Evolutionary conservation across 2,888 invertebrate species (phyloP), one percentile per base, ranked within the genome.

Genomic region (Drosophila fulvimacula): DNA sequence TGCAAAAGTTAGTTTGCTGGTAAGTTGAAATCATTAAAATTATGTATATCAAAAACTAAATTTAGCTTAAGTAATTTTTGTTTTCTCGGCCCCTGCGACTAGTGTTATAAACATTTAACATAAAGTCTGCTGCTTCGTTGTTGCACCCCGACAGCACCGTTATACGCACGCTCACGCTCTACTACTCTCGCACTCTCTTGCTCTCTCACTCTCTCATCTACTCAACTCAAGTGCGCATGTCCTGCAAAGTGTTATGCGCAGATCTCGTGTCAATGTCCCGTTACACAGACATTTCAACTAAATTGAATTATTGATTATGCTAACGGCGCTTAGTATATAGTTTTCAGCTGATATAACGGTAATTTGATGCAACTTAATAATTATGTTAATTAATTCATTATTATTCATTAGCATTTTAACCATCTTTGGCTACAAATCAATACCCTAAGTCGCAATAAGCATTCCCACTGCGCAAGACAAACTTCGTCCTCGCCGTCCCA

Each of bases 241-340:
- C 82, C 82, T 75, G 69, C 76, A 88, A 86, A 86, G 86, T 63
- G 81, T 86, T 58, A 84, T 88, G 86, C 88, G 86, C 86, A 86
- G 86, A 86, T 88, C 79, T 85, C 80, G 64, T 74, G 72, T 72
- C 69, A 76, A 66, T 76, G 72, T 73, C 59, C 73, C 66, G 34
- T 51, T 41, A 27, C 34, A 34, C 49, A 58, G 44, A 24, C 48
- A 24, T 39, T 58, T 66, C 10, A 3, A 24, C 19, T 11, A 10
- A 56, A 34, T 17, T 21, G 10, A 0, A 1, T n/a, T n/a, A n/a
- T 3, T 24, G 5, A 11, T 51, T 3, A 1, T 9, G 4, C n/a
- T 1, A 27, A 7, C 17, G 38, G 27, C 17, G 1, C 24, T 36
- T 7, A 1, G 9, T 6, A 41, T n/a, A 10, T 1, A 21, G 0